Conservation (phyloP, 2,113 vertebrate species). For the Gambusia holbrooki region DNA sequence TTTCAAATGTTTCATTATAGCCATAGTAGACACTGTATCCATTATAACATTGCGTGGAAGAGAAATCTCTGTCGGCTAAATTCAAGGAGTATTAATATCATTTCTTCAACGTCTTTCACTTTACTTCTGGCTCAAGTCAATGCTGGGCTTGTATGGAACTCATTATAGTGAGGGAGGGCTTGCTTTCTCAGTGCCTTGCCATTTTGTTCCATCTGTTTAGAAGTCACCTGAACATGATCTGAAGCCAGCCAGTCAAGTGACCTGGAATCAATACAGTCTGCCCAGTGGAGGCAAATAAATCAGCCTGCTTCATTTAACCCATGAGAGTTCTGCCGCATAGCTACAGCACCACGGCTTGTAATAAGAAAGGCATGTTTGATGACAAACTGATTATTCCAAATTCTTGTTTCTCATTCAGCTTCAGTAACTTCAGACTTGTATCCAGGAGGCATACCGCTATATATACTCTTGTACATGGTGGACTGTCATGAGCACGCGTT, state of each 20-base stretch:
- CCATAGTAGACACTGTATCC: slow-evolving; percentile 4
- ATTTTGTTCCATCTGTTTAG: slow-evolving; percentile 67
- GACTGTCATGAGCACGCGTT: slow-evolving; percentile 29
- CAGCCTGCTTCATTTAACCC: slow-evolving; percentile 65
- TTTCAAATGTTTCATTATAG: slow-evolving; percentile 43
- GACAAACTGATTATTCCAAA: slow-evolving; percentile 57
- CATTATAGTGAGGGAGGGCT: slow-evolving; percentile 48
- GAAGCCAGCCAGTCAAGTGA: slow-evolving; percentile 72
- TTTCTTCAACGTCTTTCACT: slow-evolving; percentile 61
- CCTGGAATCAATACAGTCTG: slow-evolving; percentile 72
- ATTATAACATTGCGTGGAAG: slow-evolving; percentile 47
- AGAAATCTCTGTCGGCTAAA: slow-evolving; percentile 44
- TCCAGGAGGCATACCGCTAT: slow-evolving; percentile 15
- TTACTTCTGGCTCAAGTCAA: slow-evolving; percentile 48
- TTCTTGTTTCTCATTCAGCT: slow-evolving; percentile 30
- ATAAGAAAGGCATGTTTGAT: slow-evolving; percentile 52
- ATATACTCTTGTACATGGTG: slow-evolving; percentile 9
- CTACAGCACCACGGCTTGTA: slow-evolving; percentile 20
- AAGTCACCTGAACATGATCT: slow-evolving; percentile 74
- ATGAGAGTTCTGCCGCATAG: slow-evolving; percentile 40
- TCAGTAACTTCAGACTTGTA: slow-evolving; percentile 19
- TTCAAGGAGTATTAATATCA: slow-evolving; percentile 53
- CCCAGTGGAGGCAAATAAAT: slow-evolving; percentile 64
- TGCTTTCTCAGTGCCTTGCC: slow-evolving; percentile 47
- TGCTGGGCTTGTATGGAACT: slow-evolving; percentile 58